Evolutionary conservation across 2,888 invertebrate genomes (phyloP).

Genomic region (Suillia variegata): DNA sequence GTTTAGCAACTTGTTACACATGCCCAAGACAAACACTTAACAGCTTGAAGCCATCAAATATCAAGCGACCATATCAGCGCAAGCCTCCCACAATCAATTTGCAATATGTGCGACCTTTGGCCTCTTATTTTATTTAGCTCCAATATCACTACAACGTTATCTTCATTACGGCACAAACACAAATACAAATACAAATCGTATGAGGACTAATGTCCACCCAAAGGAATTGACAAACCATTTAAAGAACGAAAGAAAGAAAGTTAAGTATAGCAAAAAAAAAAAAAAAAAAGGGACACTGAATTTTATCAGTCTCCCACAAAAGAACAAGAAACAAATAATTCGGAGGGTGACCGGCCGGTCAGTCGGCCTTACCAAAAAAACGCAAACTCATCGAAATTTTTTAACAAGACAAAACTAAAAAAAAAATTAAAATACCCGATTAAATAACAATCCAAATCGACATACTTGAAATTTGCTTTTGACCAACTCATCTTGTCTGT

Average conservation of each 20-base stretch:
- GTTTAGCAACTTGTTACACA: constrained; percentile 19
- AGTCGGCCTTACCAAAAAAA: not conserved
- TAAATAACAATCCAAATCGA: not conserved
- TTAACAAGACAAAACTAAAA: not conserved
- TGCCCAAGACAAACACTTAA: constrained; percentile 42
- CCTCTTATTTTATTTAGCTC: constrained; percentile 51
- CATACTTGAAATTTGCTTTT: not conserved
- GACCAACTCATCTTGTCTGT: not conserved
- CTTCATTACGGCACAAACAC: constrained; percentile 26
- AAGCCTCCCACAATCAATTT: constrained; percentile 38
- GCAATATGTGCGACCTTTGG: constrained; percentile 43
- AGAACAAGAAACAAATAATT: not conserved
- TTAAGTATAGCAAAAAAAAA: too few species aligned
- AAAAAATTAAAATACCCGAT: too few species aligned
- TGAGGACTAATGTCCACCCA: constrained; percentile 48
- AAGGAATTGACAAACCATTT: constrained; percentile 35
- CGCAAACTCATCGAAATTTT: not conserved
- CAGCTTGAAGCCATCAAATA: constrained; percentile 43
- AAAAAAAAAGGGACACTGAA: not conserved
- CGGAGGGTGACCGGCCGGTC: too few species aligned
- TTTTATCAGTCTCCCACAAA: not conserved
- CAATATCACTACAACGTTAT: constrained; percentile 37
- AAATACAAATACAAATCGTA: not conserved
- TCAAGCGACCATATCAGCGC: constrained; percentile 27
- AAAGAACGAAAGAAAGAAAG: too few species aligned